A percentile compares a stretch with the other conserved stretches of the same genome.
phyloP scores from a whole-genome alignment of 2,888 invertebrate genomes.

The Flexamia atlantica region DNA sequence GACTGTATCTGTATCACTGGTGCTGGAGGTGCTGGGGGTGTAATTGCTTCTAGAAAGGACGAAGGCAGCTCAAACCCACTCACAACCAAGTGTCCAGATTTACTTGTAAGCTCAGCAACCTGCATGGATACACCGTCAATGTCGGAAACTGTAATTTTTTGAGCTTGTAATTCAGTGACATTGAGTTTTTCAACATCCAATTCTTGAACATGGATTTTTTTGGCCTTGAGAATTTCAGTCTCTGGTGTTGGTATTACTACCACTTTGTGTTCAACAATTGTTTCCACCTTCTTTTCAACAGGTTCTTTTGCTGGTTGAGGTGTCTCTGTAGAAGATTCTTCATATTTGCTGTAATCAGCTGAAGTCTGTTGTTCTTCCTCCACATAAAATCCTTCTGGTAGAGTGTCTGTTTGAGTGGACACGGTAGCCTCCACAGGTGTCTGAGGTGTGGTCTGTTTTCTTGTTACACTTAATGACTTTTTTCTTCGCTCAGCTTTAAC shows the following conservation, averaged over 20 bases:
- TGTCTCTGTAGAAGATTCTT: constrained; percentile 14
- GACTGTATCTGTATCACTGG: constrained; percentile 72
- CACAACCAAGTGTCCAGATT: constrained; percentile 82
- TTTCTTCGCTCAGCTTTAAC: constrained; percentile 58
- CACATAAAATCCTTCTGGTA: constrained; percentile 87
- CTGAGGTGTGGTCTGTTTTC: neutral
- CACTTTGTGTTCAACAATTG: constrained; percentile 70
- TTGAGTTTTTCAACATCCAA: constrained; percentile 88
- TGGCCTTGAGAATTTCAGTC: constrained; percentile 72
- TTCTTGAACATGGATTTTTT: constrained; percentile 81
- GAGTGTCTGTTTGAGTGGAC: constrained; percentile 91
- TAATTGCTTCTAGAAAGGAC: constrained; percentile 79
- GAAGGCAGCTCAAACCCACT: constrained; percentile 84
- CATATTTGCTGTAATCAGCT: constrained; percentile 34
- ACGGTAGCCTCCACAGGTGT: constrained; percentile 82
- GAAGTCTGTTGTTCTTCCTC: constrained; percentile 73
- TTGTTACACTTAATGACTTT: constrained; percentile 48
- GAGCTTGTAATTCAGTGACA: constrained; percentile 88
- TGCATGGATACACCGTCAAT: constrained; percentile 86
- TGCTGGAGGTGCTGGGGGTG: constrained; percentile 76
- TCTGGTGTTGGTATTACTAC: constrained; percentile 69
- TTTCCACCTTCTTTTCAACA: constrained; percentile 59
- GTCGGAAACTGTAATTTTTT: constrained; percentile 88
- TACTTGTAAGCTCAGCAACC: constrained; percentile 85
- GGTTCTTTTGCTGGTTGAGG: constrained; percentile 36